Percentiles rank a stretch among this genome's conserved stretches.
phyloP scores from a whole-genome alignment of 2,113 vertebrate species.

The Rhombomys opimus region DNA sequence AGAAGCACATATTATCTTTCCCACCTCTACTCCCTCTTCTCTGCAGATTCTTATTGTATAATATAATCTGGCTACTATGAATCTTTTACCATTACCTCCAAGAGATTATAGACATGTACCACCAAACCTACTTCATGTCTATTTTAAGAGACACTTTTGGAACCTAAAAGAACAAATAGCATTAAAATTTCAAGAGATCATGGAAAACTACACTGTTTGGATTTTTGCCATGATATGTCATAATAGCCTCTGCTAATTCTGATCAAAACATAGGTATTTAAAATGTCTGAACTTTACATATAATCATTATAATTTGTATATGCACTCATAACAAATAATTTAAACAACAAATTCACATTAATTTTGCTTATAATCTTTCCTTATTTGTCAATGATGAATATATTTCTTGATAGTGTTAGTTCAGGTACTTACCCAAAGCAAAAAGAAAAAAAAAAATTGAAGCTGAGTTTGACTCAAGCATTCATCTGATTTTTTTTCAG shows the following conservation, averaged over 20 bases:
- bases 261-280: constrained; percentile 7
- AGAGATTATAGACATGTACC: not conserved
- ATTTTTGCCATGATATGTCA: not conserved
- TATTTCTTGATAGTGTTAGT: constrained; percentile 59
- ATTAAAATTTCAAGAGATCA: constrained; percentile 25
- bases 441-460: not conserved
- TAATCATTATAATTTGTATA: constrained; percentile 28
- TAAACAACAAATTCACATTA: constrained; percentile 2
- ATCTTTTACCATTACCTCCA: not conserved
- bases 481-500: constrained; percentile 61
- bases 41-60: not conserved
- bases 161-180: constrained; percentile 33
- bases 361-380: not conserved
- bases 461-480: constrained; percentile 56
- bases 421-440: constrained; percentile 14
- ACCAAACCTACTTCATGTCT: not conserved
- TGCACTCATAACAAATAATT: constrained; percentile 1
- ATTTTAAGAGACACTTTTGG: constrained; percentile 1
- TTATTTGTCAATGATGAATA: constrained; percentile 45
- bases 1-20: not conserved
- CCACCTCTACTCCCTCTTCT: not conserved
- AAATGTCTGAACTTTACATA: constrained; percentile 37
- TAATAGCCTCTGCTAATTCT: not conserved
- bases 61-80: not conserved
- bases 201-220: not conserved